Base-by-base conservation (phyloP, 2,797 vertebrate genomes). In the Spizella passerina region DNA sequence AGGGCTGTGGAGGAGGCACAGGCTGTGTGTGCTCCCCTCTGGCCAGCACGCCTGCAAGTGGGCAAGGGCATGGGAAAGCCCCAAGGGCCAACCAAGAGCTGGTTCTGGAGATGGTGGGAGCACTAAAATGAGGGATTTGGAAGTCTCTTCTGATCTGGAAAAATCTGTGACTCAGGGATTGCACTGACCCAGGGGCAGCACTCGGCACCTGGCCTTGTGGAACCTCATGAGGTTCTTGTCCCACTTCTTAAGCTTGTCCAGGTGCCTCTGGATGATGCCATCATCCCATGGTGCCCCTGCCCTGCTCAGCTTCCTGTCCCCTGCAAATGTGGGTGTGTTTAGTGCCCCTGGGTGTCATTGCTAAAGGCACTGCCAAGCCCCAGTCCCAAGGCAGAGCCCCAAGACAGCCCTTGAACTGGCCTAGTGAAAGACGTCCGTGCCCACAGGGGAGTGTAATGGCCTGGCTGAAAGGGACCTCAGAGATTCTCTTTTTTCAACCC, bases 211-310 rank as follows among this genome's bases (percentile, higher is more conserved):
- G 18, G 36, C 18, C 34, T 34, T 64, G 23, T 23, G 23, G 34
- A 72, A 64, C 30, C 12, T 43, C n/a, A 22, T 12, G 22, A 50
- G 14, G 44, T 36, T 64, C 34, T 39, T 0, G 0, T 55, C 4
- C 50, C 6, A 29, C 29, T 64, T 64, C 24, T 47, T 21, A 41
- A 24, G 50, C 24, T 72, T n/a, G 7, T 59, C 52, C 27, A n/a
- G n/a, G 4, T 44, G 52, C 26, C 52, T 43, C 18, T 66, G n/a
- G 36, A 50, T 65, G 18, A 47, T 30, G 18, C 17, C 9, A 3
- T 36, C 26, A 41, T 50, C 26, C 27, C 0, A 0, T 15, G 14
- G 18, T 23, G 10, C 10, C 18, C n/a, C 44, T 59, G 27, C 18
- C 52, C 14, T 3, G 6, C 52, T 84, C 27, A 59, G 52, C n/a